phyloP scores from a whole-genome alignment of 92 coral and sea anemone species.

The Siderastrea siderea region DNA sequence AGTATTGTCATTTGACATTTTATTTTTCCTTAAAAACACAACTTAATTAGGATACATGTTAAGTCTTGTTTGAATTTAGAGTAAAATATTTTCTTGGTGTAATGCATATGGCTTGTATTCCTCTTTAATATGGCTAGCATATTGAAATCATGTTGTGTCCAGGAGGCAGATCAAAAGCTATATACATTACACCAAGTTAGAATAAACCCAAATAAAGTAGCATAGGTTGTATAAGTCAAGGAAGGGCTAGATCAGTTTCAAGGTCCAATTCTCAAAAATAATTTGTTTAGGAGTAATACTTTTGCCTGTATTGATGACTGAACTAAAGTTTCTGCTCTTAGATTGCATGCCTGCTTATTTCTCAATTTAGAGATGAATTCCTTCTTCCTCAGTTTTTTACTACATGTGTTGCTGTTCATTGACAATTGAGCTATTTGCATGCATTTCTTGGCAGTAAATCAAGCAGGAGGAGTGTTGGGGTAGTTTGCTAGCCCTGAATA shows the following conservation, averaged over 20 bases:
- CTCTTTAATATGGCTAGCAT: not conserved
- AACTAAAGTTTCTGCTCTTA: not conserved
- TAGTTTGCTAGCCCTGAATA: not conserved
- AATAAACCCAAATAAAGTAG: not conserved
- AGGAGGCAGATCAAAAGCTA: not conserved
- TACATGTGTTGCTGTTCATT: conserved; percentile 4
- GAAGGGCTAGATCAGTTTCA: not conserved
- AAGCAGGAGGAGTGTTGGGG: not conserved
- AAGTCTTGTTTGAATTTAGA: conserved; percentile 6
- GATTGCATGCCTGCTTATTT: conserved; percentile 12
- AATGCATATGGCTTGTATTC: not conserved
- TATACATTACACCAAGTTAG: not conserved
- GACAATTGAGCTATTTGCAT: not conserved
- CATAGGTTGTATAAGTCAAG: conserved; percentile 9
- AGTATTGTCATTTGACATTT: not conserved
- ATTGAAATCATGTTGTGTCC: not conserved
- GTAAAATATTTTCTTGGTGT: not conserved
- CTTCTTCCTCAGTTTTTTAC: not conserved
- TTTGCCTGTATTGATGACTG: not conserved
- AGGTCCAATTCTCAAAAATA: conserved; percentile 9
- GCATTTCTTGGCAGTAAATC: conserved; percentile 7
- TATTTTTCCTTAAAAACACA: conserved; percentile 6
- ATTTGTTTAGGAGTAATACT: not conserved
- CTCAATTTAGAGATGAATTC: not conserved
- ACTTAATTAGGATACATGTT: not conserved